phyloP scores from a whole-genome alignment of 2,797 vertebrate genomes.

The Pseudocheirus occidentalis region DNA sequence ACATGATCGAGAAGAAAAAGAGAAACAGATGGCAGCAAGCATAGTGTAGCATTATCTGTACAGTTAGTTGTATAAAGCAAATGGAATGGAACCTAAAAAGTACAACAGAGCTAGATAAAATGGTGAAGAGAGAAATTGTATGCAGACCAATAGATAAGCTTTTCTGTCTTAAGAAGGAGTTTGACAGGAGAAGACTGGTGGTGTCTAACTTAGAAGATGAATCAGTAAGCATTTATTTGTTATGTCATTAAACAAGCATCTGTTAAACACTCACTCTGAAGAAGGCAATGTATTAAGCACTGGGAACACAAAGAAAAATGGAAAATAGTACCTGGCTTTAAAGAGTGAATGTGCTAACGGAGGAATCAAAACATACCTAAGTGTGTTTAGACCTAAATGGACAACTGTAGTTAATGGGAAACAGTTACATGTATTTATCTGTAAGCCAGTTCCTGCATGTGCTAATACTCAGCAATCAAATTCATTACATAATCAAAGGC shows the following conservation, averaged over 20 bases:
- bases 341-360: neutral
- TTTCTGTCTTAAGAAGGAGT: constrained; percentile 34
- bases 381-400: constrained; percentile 35
- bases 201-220: neutral
- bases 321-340: no score
- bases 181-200: constrained; percentile 10
- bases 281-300: neutral
- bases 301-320: no score
- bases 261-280: neutral
- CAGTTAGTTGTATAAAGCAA: constrained; percentile 75
- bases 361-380: neutral
- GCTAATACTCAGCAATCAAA: constrained; percentile 22
- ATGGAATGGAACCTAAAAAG: constrained; percentile 71
- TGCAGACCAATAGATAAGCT: constrained; percentile 46
- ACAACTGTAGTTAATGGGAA: constrained; percentile 29
- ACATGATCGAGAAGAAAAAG: constrained; percentile 54
- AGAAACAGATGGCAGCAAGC: constrained; percentile 66
- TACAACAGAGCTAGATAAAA: constrained; percentile 57
- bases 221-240: neutral
- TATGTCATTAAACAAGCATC: constrained; percentile 1
- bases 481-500: neutral
- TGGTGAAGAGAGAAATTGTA: constrained; percentile 56
- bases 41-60: constrained; percentile 48
- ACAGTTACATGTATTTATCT: constrained; percentile 29
- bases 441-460: neutral